Conservation (phyloP, 30 jellyfish, hydroid and myxozoan species). For the Hydractinia echinata region DNA sequence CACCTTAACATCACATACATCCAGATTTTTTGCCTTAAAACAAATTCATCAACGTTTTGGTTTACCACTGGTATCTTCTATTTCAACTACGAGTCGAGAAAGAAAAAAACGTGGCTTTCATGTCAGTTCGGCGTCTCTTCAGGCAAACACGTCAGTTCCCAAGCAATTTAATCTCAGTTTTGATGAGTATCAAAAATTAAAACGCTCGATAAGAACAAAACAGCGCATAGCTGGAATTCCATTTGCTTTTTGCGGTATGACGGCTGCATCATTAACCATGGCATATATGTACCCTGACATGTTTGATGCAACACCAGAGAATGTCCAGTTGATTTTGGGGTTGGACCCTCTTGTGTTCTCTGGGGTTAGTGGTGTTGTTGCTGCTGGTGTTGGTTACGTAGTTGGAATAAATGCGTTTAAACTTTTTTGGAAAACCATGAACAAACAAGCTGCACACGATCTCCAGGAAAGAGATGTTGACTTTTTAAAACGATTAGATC, state of each 20-base stretch:
- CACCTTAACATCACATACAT: too few species aligned
- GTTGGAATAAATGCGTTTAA: slow-evolving; percentile 61
- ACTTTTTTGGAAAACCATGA: slow-evolving; percentile 44
- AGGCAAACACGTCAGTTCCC: slow-evolving; percentile 8
- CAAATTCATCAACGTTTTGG: too few species aligned
- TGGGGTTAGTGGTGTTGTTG: slow-evolving; percentile 84
- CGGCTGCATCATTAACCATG: slow-evolving; percentile 73
- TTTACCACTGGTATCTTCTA: too few species aligned
- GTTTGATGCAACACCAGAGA: slow-evolving; percentile 99
- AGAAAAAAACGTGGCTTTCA: too few species aligned
- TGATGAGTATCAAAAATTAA: slow-evolving; percentile 67
- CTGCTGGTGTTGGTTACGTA: slow-evolving; percentile 80
- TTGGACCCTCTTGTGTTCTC: slow-evolving; percentile 90
- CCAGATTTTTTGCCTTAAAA: too few species aligned
- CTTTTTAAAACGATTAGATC: slow-evolving; percentile 71
- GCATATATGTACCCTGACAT: slow-evolving; percentile 97
- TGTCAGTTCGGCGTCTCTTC: neutral
- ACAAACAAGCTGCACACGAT: slow-evolving; percentile 47
- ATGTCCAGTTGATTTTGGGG: slow-evolving; percentile 92
- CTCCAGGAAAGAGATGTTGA: slow-evolving; percentile 72
- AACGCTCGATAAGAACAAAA: slow-evolving; percentile 58
- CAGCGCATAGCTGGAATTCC: slow-evolving; percentile 93
- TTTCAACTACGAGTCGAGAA: too few species aligned
- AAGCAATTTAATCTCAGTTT: slow-evolving; percentile 48
- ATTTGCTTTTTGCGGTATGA: slow-evolving; percentile 72